Percentiles rank a stretch among this genome's conserved stretches.
These are phyloP conservation scores for Eumerus sabulonum DNA, from an alignment of 2,888 invertebrate genomes.

Conservation along the genomic window DNA sequence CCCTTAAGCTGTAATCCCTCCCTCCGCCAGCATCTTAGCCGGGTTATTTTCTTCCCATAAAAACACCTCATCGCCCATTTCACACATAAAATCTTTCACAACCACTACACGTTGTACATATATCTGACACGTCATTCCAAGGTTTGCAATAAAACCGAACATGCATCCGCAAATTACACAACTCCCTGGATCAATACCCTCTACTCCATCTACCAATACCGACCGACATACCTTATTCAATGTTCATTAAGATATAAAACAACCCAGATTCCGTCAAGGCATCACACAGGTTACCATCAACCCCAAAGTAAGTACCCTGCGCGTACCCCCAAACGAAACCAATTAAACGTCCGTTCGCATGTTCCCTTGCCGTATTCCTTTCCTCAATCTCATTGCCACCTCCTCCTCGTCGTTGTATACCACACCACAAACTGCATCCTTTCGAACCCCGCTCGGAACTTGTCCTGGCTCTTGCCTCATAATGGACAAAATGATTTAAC, in stretches of 20 bases:
- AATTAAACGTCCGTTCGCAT: constrained; percentile 38
- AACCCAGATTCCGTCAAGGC: constrained; percentile 44
- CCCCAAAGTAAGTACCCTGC: constrained; percentile 21
- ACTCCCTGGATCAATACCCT: constrained; percentile 30
- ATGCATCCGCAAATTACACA: constrained; percentile 20
- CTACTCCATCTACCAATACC: constrained; percentile 4
- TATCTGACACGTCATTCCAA: constrained; percentile 29
- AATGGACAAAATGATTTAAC: constrained; percentile 65
- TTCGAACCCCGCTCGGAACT: no score
- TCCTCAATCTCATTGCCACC: no score
- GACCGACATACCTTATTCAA: constrained; percentile 19
- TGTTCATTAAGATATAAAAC: constrained; percentile 33
- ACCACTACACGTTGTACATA: background rate
- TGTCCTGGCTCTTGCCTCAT: constrained; percentile 41
- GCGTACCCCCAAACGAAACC: constrained; percentile 25
- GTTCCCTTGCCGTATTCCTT: background rate
- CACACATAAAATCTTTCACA: no score
- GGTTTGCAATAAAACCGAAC: constrained; percentile 16
- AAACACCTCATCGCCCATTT: no score
- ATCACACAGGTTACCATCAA: constrained; percentile 34
- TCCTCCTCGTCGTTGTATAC: no score
- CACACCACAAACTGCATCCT: background rate
- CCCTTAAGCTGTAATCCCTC: no score
- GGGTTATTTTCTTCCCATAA: no score
- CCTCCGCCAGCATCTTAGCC: no score